Percentiles rank a stretch among this genome's conserved stretches.
Evolutionary conservation across 2,797 vertebrate species (phyloP).

Genomic region (Sardinella longiceps): DNA sequence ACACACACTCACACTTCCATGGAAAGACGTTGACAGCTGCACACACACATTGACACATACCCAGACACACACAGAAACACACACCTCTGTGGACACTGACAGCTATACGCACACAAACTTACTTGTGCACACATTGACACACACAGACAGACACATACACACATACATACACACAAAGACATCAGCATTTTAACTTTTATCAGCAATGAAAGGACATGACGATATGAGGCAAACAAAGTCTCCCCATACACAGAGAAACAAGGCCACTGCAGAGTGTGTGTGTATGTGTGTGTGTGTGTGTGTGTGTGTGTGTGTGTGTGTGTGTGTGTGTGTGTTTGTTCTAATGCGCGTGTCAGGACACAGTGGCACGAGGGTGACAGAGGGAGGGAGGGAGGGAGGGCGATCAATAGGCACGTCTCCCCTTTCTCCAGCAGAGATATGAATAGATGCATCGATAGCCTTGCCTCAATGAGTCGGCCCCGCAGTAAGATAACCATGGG

Average conservation of each 20-base stretch:
- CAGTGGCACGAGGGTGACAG: background rate
- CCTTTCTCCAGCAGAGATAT: background rate
- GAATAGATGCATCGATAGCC: background rate
- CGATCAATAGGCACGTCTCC: background rate
- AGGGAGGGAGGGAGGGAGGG: constrained; percentile 1
- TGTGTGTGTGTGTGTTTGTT: background rate
- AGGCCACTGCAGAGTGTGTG: background rate
- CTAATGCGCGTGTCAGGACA: background rate
- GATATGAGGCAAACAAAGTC: background rate
- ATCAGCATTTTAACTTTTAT: background rate
- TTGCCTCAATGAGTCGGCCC: background rate
- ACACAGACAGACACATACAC: background rate
- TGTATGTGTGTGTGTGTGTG: background rate
- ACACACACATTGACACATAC: no score
- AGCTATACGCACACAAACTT: background rate
- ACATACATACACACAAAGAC: background rate
- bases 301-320: background rate
- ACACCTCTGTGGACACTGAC: no score
- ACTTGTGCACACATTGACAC: background rate
- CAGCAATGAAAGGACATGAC: background rate
- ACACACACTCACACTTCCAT: background rate
- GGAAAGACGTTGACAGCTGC: no score
- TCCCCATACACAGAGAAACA: background rate
- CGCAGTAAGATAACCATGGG: background rate
- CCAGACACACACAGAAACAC: no score